Evolutionary conservation across 2,113 vertebrate species (phyloP), one percentile per base, ranked within the genome.

Genomic region (Cochlearius cochlearius): DNA sequence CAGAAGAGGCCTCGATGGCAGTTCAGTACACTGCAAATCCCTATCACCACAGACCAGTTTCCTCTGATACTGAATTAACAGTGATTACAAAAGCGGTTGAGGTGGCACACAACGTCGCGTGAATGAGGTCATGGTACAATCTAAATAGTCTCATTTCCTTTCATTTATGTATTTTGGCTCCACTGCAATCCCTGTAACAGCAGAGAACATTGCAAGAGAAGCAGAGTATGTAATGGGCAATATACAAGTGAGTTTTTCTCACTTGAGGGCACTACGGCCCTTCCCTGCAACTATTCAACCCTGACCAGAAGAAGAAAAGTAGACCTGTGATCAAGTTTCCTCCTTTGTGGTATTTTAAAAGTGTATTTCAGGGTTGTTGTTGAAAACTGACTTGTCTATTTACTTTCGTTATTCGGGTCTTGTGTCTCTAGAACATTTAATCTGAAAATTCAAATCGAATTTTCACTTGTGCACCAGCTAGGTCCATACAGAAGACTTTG

Each of bases 221-320:
- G 34, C 38, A 41, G 43, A 92, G 62, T 18, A 69, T 0, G 0
- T 16, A 55, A 38, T 9, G 10, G 26, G 41, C 20, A 43, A 10
- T 4, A 76, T 3, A 19, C 16, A 50, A 56, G 2, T 34, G 58
- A 58, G 21, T 12, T 73, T 58, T 87, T 80, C 75, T 86, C 79
- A 80, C 38, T 39, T 81, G 30, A 83, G 72, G 41, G 50, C 34
- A 59, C n/a, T 22, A 13, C 0, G 4, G 60, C 14, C 38, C n/a
- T 59, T 79, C 39, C 34, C 75, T 83, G 13, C 43, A 60, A 49
- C 19, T n/a, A 23, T 0, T 86, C 36, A 63, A 27, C 32, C 15
- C 52, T 29, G 47, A 32, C 5, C 16, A 52, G 45, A 73, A 9
- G 15, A 63, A 71, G 17, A 39, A 90, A 79, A 88, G 11, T 19